phyloP scores from a whole-genome alignment of 2,888 invertebrate genomes.

The Junonia oenone region DNA sequence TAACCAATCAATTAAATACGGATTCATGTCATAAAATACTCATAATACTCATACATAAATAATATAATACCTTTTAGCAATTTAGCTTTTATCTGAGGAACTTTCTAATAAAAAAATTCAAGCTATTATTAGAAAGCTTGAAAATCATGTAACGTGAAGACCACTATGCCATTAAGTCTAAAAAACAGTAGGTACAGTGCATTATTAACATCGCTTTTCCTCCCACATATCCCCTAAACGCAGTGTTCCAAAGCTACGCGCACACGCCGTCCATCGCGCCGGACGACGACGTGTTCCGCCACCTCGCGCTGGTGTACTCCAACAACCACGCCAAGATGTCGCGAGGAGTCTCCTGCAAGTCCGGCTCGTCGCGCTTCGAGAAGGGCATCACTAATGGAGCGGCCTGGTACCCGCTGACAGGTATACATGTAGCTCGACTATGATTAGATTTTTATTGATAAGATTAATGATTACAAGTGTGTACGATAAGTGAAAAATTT shows the following conservation, averaged over 20 bases:
- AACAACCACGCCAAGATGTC: conserved; percentile 94
- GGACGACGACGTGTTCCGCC: conserved; percentile 95
- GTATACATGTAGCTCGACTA: too few species aligned
- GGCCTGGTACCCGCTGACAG: conserved; percentile 93
- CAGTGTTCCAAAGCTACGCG: conserved; percentile 92
- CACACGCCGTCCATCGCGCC: conserved; percentile 91
- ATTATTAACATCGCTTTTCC: conserved; percentile 23
- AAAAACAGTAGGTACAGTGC: too few species aligned
- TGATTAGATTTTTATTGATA: too few species aligned
- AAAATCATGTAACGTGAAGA: too few species aligned
- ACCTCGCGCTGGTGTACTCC: conserved; percentile 90
- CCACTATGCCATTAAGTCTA: too few species aligned
- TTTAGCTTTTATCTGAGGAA: not conserved
- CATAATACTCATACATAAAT: too few species aligned
- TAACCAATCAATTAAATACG: too few species aligned
- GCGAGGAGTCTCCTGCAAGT: conserved; percentile 89
- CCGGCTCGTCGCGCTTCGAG: conserved; percentile 85
- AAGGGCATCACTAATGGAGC: conserved; percentile 97
- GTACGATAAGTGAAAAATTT: too few species aligned
- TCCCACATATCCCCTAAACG: conserved; percentile 80
- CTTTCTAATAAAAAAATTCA: not conserved
- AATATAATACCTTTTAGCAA: too few species aligned
- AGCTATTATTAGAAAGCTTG: not conserved
- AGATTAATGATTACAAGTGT: too few species aligned
- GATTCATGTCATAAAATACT: too few species aligned